phyloP scores from a whole-genome alignment of 2,113 vertebrate genomes.

The Ceuthmochares aereus region DNA sequence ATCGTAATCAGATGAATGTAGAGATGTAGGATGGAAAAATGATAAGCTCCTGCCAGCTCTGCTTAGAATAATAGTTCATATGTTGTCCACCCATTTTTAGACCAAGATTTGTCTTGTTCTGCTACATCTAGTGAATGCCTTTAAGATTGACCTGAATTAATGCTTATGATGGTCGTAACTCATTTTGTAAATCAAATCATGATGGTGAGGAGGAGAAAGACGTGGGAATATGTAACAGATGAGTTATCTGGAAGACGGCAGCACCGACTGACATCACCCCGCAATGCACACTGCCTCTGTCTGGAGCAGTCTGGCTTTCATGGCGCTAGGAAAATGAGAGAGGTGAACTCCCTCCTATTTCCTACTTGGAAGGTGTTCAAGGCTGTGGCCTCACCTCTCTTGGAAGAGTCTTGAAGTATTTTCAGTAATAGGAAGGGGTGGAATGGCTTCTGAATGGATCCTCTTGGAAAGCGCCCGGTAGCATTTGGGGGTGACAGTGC shows the following conservation, averaged over 20 bases:
- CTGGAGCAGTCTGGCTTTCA: conserved; percentile 52
- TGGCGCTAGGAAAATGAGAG: conserved; percentile 8
- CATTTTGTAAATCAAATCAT: background rate
- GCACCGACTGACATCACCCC: conserved; percentile 35
- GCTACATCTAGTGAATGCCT: background rate
- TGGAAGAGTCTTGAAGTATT: conserved; percentile 51
- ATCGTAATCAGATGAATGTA: background rate
- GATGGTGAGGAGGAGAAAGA: background rate
- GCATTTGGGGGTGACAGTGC: background rate
- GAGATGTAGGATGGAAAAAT: background rate
- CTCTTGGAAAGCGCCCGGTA: background rate
- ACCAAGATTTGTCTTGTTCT: conserved; percentile 29
- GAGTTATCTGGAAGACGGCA: conserved; percentile 46
- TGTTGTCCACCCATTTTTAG: background rate
- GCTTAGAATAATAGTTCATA: background rate
- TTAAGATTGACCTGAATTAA: background rate
- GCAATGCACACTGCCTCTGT: background rate
- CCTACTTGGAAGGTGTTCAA: conserved; percentile 62
- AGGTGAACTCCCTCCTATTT: conserved; percentile 55
- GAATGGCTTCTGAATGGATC: background rate
- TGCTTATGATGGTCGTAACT: background rate
- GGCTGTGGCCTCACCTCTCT: conserved; percentile 46
- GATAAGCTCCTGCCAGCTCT: background rate
- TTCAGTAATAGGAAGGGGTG: background rate
- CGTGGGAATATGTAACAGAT: conserved; percentile 42